Base-by-base conservation (phyloP, 1,140 invertebrate genomes). In the Cylas formicarius region DNA sequence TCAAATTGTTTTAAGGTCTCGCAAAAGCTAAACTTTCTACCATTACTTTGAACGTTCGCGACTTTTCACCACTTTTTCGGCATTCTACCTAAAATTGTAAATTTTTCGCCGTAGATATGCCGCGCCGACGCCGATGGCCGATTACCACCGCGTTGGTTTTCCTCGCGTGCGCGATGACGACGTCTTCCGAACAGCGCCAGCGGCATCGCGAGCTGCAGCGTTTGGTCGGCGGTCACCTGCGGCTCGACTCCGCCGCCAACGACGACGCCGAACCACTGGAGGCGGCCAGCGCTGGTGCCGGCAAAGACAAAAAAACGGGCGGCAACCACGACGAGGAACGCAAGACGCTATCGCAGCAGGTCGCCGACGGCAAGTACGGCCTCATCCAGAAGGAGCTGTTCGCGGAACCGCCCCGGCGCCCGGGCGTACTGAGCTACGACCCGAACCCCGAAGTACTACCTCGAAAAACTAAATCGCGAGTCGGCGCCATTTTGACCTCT, bases 291-390 rank as follows among this genome's bases (percentile, higher is more conserved):
- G 80, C 80, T 42, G 78, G 80, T 8, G 79, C 78, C 14, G 75
- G 74, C 58, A 60, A 70, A 61, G 64, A 67, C 62, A 18, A 60
- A 54, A 50, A 68, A 65, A 52, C 8, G 14, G 72, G 77, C 62
- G 21, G 60, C 54, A 38, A 67, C 62, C 51, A 11, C 17, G 72
- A 77, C 54, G 81, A 84, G 36, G 85, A 88, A 34, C 78, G 81
- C 8, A 89, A 89, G 60, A 88, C 85, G 2, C 67, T 90, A 18
- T 78, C 84, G 0, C 84, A 90, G 63, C 86, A 90, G 67, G 84
- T 90, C 34, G 80, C 83, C 28, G 86, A 90, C 57, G 87, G 86
- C 7, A 90, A 90, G 68, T 92, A 92, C 61, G 87, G 85, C 2
- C 67, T 91, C 0, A 87, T 92, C 48, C 86, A 90, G 55, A 82